These are phyloP conservation scores for Chloropsis cyanopogon DNA, from an alignment of 2,113 vertebrate species.

Conservation along the genomic window DNA sequence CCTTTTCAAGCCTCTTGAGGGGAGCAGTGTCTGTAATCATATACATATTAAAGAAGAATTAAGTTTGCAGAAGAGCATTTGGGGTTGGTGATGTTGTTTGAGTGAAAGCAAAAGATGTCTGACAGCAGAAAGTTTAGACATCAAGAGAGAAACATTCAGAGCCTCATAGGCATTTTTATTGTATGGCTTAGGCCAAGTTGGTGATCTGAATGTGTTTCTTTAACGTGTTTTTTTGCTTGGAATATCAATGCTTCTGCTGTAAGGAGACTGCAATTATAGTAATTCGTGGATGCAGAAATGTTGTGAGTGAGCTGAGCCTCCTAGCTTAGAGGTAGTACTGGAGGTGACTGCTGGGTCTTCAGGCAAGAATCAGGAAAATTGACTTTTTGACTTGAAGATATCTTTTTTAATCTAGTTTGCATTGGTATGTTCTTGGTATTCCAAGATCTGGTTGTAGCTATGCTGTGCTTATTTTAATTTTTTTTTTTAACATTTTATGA, in stretches of 20 bases:
- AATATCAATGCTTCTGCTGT: neutral
- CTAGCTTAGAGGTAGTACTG: neutral
- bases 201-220: neutral
- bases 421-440: neutral
- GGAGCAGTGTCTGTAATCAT: neutral
- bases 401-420: neutral
- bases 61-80: neutral
- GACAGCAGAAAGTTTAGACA: neutral
- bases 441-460: neutral
- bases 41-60: neutral
- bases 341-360: neutral
- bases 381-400: neutral
- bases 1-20: constrained; percentile 20
- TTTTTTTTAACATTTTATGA: neutral
- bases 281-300: neutral
- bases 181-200: neutral
- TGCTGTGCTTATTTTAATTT: neutral
- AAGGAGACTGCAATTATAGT: neutral
- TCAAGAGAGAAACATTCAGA: neutral
- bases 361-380: neutral
- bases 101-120: neutral
- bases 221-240: neutral
- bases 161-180: neutral
- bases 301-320: neutral
- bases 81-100: neutral